Evolutionary conservation across 2,888 invertebrate genomes (phyloP).

Genomic region (Elegia similella): DNA sequence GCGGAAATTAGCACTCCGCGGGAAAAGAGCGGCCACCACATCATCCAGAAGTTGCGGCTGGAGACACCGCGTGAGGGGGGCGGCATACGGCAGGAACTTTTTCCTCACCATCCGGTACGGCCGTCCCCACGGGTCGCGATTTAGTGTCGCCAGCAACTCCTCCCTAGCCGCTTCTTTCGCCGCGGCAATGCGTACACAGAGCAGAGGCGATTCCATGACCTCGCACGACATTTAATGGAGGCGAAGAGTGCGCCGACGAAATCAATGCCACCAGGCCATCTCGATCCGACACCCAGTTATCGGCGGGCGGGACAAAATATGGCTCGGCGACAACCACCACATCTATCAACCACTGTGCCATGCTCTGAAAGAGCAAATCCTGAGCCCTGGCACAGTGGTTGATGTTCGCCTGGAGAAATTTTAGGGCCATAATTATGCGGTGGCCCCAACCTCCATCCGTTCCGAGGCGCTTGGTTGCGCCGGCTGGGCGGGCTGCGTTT

Average conservation of each 20-base stretch:
- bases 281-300: background rate
- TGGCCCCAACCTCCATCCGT: background rate
- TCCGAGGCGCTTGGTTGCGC: background rate
- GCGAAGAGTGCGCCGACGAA: background rate
- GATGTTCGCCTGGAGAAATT: constrained; percentile 3
- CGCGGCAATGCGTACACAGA: too few species aligned
- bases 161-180: too few species aligned
- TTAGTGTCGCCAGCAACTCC: too few species aligned
- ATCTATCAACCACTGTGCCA: constrained; percentile 4
- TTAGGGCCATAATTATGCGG: background rate
- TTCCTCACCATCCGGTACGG: too few species aligned
- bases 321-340: background rate
- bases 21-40: too few species aligned
- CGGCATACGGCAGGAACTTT: too few species aligned
- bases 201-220: too few species aligned
- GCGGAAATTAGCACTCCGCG: too few species aligned
- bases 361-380: background rate
- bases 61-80: too few species aligned
- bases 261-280: too few species aligned
- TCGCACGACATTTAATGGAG: background rate
- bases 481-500: background rate
- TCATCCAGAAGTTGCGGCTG: too few species aligned
- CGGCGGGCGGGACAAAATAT: background rate
- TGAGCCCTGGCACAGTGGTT: constrained; percentile 9
- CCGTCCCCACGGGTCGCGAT: too few species aligned